phyloP scores from a whole-genome alignment of 2,797 vertebrate genomes.

The Phalloptychus januarius region DNA sequence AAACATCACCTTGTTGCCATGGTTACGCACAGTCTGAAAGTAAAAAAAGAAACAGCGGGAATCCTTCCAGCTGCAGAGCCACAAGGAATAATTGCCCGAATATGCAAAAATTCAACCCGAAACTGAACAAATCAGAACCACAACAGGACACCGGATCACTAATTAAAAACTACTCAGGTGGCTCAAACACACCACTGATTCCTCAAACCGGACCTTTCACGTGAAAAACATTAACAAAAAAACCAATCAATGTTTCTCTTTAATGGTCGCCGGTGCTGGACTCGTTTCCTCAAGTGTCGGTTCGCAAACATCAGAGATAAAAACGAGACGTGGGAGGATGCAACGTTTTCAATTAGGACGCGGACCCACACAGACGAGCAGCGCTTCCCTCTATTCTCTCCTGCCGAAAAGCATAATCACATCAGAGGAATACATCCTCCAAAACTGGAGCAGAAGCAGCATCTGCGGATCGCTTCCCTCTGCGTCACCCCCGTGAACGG shows the following conservation, averaged over 20 bases:
- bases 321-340: not conserved
- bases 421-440: slow-evolving; percentile 8
- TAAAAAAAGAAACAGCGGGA: not conserved
- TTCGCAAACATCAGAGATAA: slow-evolving; percentile 9
- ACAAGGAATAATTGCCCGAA: not conserved
- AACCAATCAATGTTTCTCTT: not conserved
- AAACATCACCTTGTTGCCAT: not conserved
- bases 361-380: not conserved
- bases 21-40: not conserved
- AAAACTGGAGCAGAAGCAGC: slow-evolving; percentile 17
- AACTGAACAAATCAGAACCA: not conserved
- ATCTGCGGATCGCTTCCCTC: slow-evolving; percentile 16
- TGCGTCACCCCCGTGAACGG: not conserved
- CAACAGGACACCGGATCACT: not conserved
- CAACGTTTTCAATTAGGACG: slow-evolving; percentile 15
- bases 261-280: not conserved
- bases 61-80: not conserved
- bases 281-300: slow-evolving; percentile 13
- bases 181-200: not conserved
- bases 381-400: not conserved
- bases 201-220: not conserved
- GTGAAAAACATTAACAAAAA: not conserved
- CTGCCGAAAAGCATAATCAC: not conserved
- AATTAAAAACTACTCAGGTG: no score
- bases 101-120: not conserved